Conservation (phyloP, 2,888 invertebrate species). For the Machimus atricapillus region DNA sequence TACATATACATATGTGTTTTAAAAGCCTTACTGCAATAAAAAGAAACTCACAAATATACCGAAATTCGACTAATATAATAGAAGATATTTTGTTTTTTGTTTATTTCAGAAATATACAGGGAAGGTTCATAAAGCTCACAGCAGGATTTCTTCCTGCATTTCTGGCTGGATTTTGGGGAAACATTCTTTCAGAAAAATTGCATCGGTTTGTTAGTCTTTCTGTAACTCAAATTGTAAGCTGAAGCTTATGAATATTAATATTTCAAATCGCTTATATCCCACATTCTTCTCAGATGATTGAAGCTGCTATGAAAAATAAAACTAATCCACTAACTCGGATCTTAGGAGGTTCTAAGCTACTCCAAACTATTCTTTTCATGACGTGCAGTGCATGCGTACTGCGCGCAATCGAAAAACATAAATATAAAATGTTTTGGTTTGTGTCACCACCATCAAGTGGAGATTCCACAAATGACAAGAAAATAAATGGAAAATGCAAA, state of each 20-base stretch:
- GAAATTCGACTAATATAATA: not conserved
- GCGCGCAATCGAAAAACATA: slow-evolving; percentile 49
- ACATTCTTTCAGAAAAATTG: slow-evolving; percentile 47
- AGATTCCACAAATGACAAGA: not conserved
- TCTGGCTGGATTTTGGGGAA: slow-evolving; percentile 46
- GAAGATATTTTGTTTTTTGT: not conserved
- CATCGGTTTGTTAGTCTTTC: slow-evolving; percentile 49
- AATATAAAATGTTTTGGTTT: slow-evolving; percentile 53
- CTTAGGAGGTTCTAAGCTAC: slow-evolving; percentile 47
- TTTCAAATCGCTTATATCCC: not conserved
- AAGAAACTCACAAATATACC: no score
- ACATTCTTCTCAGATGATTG: not conserved
- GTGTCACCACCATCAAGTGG: slow-evolving; percentile 45
- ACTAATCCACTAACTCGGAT: slow-evolving; percentile 48
- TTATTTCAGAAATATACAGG: slow-evolving; percentile 48
- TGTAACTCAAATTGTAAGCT: slow-evolving; percentile 54
- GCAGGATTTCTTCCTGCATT: slow-evolving; percentile 50
- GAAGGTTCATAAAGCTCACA: slow-evolving; percentile 50
- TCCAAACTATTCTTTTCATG: slow-evolving; percentile 55
- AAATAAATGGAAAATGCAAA: slow-evolving; percentile 33
- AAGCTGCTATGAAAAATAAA: slow-evolving; percentile 48
- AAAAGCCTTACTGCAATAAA: no score
- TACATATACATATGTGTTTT: no score
- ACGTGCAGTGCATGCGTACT: slow-evolving; percentile 53
- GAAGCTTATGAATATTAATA: not conserved